phyloP scores from a whole-genome alignment of 2,797 vertebrate genomes.

The Acrocephalus scirpaceus region DNA sequence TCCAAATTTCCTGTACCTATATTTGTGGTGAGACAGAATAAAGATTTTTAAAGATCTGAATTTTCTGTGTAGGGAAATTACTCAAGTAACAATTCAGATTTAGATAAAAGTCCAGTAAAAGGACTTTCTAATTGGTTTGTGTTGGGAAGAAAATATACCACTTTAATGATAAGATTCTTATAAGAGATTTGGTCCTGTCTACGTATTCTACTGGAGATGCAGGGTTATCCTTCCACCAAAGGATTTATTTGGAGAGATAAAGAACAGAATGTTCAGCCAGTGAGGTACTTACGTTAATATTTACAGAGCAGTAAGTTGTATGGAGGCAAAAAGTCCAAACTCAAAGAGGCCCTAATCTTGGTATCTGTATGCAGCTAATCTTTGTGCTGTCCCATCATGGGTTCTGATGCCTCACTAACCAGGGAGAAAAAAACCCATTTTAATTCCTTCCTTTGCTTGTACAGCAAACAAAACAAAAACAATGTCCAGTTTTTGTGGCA shows the following conservation, averaged over 20 bases:
- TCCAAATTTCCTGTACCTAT: not conserved
- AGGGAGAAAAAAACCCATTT: not conserved
- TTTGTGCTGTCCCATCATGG: not conserved
- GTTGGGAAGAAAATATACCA: not conserved
- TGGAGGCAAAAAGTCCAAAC: not conserved
- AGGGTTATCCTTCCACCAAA: slow-evolving; percentile 9
- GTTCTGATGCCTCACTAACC: not conserved
- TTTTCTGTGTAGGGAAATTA: not conserved
- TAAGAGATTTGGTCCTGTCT: slow-evolving; percentile 6
- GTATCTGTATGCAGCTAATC: not conserved
- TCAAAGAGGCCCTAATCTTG: not conserved
- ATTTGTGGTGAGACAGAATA: not conserved
- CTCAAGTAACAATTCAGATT: not conserved
- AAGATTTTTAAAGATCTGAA: not conserved
- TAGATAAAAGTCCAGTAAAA: not conserved
- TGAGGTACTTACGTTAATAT: not conserved
- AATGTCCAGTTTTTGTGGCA: not conserved
- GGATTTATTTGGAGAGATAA: slow-evolving; percentile 34
- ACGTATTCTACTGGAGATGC: not conserved
- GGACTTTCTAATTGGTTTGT: not conserved
- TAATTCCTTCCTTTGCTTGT: not conserved
- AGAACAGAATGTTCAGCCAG: not conserved
- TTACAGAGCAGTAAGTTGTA: not conserved
- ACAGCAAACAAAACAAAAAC: not conserved
- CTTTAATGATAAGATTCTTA: not conserved